Base-by-base conservation (phyloP, 2,888 invertebrate species). In the Agriopis marginaria region DNA sequence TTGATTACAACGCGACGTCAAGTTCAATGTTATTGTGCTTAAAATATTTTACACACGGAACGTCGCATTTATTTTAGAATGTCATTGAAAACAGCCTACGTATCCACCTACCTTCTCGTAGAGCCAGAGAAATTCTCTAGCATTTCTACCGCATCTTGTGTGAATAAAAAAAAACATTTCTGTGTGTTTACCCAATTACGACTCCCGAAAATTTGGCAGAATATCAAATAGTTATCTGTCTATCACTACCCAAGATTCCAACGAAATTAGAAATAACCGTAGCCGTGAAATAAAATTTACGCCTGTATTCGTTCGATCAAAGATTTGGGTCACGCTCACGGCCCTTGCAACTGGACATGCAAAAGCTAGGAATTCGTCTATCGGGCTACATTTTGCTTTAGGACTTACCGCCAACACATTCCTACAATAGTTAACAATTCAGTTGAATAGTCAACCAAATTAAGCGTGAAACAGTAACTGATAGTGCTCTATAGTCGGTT, bases 1-100 rank as follows among this genome's bases (percentile, higher is more conserved):
- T 82, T 82, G 79, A 81, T 70, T 40, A 58, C 62, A 40, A 66
- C 76, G 64, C 78, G 70, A 77, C 77, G 68, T 79, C 85, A 86
- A 88, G 88, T 87, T 88, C 88, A 88, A 85, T 87, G 86, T 78
- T 81, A 80, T 79, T 73, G 76, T 79, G 85, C 84, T 86, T 84
- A 81, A 84, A 86, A 86, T 85, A 86, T 78, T 82, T 84, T 81
- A 83, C 81, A 74, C 81, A 75, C 78, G 72, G 73, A 50, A 66
- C 58, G 66, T 76, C 76, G 71, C 74, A 80, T 79, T 78, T 78
- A 82, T 76, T 78, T 77, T 72, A 63, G 76, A 77, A 71, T 79
- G 79, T 78, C 82, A 84, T 82, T 85, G 81, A 83, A 80, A 79
- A 78, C 79, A 74, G 70, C 75, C 77, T 79, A 79, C 75, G 70